Evolutionary conservation across 2,888 invertebrate species (phyloP).

Genomic region (Gerris lacustris): DNA sequence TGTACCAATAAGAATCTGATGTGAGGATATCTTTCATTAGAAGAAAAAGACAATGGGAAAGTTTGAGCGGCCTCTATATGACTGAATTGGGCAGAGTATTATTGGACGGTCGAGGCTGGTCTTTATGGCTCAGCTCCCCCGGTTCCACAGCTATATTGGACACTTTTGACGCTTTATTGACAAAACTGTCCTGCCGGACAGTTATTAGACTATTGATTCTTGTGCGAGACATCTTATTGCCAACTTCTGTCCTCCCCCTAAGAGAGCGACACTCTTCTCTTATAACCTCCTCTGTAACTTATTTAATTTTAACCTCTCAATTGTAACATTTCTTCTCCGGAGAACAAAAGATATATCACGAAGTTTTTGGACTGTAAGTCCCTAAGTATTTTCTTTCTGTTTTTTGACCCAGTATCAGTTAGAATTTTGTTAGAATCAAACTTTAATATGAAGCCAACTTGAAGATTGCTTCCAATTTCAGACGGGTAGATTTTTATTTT

Average conservation of each 20-base stretch:
- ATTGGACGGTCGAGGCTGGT: not conserved
- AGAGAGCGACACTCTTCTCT: not conserved
- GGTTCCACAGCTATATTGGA: not conserved
- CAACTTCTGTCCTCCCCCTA: not conserved
- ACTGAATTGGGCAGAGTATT: not conserved
- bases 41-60: not conserved
- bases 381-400: too few species aligned
- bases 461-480: too few species aligned
- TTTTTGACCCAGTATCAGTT: too few species aligned
- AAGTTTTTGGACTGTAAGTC: not conserved
- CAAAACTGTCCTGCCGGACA: conserved; percentile 3
- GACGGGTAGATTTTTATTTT: too few species aligned
- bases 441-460: too few species aligned
- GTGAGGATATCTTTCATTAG: conserved; percentile 3
- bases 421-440: too few species aligned
- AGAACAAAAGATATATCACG: not conserved
- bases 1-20: not conserved
- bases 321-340: not conserved
- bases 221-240: not conserved
- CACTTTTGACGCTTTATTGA: conserved; percentile 5
- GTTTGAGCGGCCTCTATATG: conserved; percentile 1
- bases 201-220: conserved; percentile 5
- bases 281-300: not conserved
- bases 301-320: conserved; percentile 5
- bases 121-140: not conserved